Evolutionary conservation across 2,113 vertebrate genomes (phyloP).

Genomic region (Pelecanus crispus): DNA sequence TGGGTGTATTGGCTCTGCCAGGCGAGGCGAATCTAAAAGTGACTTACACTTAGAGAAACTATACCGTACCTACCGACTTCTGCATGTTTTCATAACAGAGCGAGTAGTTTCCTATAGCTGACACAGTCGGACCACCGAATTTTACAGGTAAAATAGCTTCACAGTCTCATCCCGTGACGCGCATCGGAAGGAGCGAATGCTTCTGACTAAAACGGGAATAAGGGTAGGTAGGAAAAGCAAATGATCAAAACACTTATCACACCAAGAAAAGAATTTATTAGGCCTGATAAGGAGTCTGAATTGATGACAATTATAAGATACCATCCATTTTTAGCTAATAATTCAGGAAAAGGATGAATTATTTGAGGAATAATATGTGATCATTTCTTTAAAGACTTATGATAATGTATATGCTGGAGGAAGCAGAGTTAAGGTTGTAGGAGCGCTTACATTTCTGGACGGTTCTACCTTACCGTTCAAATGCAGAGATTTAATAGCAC

Average conservation of each 20-base stretch:
- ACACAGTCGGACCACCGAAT: not conserved
- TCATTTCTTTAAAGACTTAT: constrained; percentile 46
- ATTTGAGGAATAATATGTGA: constrained; percentile 45
- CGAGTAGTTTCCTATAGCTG: not conserved
- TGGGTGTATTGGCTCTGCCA: not conserved
- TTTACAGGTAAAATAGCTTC: not conserved
- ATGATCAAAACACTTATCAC: constrained; percentile 26
- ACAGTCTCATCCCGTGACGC: not conserved
- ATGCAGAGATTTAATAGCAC: not conserved
- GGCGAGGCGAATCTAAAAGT: not conserved
- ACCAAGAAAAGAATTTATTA: not conserved
- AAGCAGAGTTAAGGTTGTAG: not conserved
- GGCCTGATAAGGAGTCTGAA: not conserved
- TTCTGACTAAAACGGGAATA: not conserved
- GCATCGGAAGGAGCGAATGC: not conserved
- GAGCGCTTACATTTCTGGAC: not conserved
- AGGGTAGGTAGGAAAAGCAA: constrained; percentile 8
- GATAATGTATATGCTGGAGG: not conserved
- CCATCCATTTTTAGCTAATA: constrained; percentile 39
- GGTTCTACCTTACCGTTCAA: not conserved
- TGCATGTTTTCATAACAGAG: not conserved
- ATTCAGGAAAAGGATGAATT: constrained; percentile 42
- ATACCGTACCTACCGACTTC: not conserved
- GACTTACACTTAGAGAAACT: not conserved
- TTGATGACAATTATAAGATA: constrained; percentile 31